A percentile compares a stretch with the other conserved stretches of the same genome.
phyloP scores from a whole-genome alignment of 2,888 invertebrate genomes.

The Prosapia bicincta region DNA sequence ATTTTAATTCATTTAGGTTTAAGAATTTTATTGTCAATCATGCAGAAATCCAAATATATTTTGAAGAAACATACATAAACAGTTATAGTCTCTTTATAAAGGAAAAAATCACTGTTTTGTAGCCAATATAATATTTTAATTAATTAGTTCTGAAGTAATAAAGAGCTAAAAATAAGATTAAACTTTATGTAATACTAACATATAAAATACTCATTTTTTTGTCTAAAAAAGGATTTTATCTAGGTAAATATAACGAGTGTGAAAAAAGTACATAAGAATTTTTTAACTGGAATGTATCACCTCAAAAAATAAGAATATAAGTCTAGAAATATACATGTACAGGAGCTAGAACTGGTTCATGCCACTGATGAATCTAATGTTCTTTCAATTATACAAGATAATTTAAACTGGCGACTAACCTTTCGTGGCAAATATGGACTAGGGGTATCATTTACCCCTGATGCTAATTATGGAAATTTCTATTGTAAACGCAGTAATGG shows the following conservation, averaged over 20 bases:
- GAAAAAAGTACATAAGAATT: conserved; percentile 27
- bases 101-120: no score
- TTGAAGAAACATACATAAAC: no score
- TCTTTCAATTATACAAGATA: conserved; percentile 14
- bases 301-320: conserved; percentile 32
- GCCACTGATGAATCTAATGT: conserved; percentile 26
- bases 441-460: conserved; percentile 33
- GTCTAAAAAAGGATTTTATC: no score
- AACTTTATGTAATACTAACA: no score
- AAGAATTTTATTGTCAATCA: no score
- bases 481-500: conserved; percentile 24
- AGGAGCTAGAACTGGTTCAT: conserved; percentile 29
- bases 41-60: no score
- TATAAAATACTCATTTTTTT: no score
- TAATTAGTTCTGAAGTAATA: no score
- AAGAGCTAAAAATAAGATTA: no score
- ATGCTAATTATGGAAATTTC: conserved; percentile 30
- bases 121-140: no score
- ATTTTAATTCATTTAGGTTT: no score
- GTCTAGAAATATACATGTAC: neutral
- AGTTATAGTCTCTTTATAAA: no score
- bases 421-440: conserved; percentile 27
- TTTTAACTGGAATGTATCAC: conserved; percentile 28
- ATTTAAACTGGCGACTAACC: conserved; percentile 33
- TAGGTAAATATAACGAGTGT: conserved; percentile 17